Evolutionary conservation across 2,888 invertebrate species (phyloP), one percentile per base, ranked within the genome.

Genomic region (Nemotelus nigrinus): DNA sequence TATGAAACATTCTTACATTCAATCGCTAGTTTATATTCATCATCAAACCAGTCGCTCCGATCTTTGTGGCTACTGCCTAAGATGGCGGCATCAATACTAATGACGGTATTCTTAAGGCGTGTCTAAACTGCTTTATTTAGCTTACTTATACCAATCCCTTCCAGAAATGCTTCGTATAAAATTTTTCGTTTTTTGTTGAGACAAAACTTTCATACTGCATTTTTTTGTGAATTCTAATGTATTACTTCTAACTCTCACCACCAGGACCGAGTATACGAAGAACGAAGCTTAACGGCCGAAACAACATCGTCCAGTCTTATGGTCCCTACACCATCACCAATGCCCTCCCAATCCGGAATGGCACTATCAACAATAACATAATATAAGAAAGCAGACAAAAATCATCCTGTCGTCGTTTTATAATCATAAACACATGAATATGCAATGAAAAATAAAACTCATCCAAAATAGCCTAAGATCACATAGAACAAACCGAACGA

Each of bases 241-340:
- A 58, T n/a, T 58, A 10, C 8, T 63, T 63, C 10, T 39, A 1
- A 43, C 41, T n/a, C 5, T 63, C 4, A 1, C 71, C 75, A 71
- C 50, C 77, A 87, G 86, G 87, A 87, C 78, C 84, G 86, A 7
- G 86, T 85, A 2, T 87, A 86, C 77, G 87, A 87, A 80, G 86
- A 86, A 79, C 85, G 86, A 76, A 86, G 84, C 79, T 79, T 87
- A 48, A 86, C 86, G 65, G 84, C 78, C 8, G 78, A 86, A n/a
- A 86, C 86, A 80, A 86, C 87, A 39, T 86, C 86, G n/a, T 85
- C 87, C 10, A 86, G 86, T 79, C 82, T 87, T 44, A 86, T 86
- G 80, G 85, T 87, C 43, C 83, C 86, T 53, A 85, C 86, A 60
- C 85, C 87, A 65, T 86, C 87, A n/a, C 86, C 87, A 71, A 85